Evolutionary conservation across 30 jellyfish, hydroid and myxozoan species (phyloP).

Genomic region (Aurelia coerulea): DNA sequence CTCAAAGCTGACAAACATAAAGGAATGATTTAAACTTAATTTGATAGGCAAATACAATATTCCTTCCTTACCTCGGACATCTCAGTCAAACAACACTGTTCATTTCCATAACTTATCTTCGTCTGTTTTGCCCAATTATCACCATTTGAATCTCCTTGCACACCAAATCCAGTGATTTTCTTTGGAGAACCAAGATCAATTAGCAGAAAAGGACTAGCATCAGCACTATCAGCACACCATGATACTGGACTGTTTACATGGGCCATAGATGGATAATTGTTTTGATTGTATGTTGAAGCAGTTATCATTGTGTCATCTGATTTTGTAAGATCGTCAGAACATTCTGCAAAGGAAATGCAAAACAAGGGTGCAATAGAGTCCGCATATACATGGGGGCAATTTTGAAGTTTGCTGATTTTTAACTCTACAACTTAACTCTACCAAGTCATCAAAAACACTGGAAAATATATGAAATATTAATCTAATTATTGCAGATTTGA

Average conservation of each 20-base stretch:
- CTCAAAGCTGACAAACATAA: no score
- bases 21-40: no score
- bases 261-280: constrained; percentile 1
- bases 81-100: not conserved
- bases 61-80: not conserved
- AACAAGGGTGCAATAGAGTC: no score
- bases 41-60: not conserved
- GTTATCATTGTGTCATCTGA: constrained; percentile 3
- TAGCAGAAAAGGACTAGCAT: constrained; percentile 8
- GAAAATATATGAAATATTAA: no score
- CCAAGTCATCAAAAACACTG: no score
- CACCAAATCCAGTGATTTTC: constrained; percentile 45
- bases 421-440: no score
- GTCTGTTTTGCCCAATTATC: constrained; percentile 50
- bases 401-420: no score
- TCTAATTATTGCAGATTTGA: no score
- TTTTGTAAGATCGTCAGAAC: constrained; percentile 50
- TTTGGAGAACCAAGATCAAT: constrained; percentile 31
- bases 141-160: constrained; percentile 62
- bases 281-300: constrained; percentile 39
- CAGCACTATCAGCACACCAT: constrained; percentile 34
- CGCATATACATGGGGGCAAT: no score
- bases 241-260: not conserved
- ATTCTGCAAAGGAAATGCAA: constrained; percentile 7
- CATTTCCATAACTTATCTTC: constrained; percentile 37